Conservation (phyloP, 2,797 vertebrate genomes). For the Pelochelys cantorii region DNA sequence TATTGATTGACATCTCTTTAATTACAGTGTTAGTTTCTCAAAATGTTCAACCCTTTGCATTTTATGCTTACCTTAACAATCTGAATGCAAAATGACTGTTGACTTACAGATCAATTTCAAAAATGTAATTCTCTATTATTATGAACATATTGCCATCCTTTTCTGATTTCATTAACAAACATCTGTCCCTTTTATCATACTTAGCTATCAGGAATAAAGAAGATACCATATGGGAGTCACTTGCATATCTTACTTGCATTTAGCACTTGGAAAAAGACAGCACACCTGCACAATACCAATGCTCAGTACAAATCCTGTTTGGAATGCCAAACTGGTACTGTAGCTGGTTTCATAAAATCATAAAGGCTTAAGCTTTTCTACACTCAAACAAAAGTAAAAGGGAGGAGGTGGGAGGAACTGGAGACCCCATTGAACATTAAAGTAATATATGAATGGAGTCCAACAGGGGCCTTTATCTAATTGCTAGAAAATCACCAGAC, state of each 20-base stretch:
- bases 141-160: slow-evolving; percentile 21
- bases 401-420: not conserved
- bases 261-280: not conserved
- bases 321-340: not conserved
- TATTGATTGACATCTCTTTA: slow-evolving; percentile 25
- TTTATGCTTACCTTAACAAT: slow-evolving; percentile 48
- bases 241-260: slow-evolving; percentile 14
- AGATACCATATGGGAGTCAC: not conserved
- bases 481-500: not conserved
- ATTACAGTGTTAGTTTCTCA: slow-evolving; percentile 20
- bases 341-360: not conserved
- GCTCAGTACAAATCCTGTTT: not conserved
- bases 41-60: not conserved
- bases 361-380: not conserved
- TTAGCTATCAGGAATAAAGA: slow-evolving; percentile 24
- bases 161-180: slow-evolving; percentile 54
- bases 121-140: slow-evolving; percentile 48
- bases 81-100: slow-evolving; percentile 23
- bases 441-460: not conserved
- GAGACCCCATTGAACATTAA: not conserved
- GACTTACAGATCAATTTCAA: slow-evolving; percentile 51
- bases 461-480: not conserved
- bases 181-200: slow-evolving; percentile 51
- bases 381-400: not conserved
- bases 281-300: not conserved